phyloP scores from a whole-genome alignment of 2,888 invertebrate species.

The Mesoligia furuncula region DNA sequence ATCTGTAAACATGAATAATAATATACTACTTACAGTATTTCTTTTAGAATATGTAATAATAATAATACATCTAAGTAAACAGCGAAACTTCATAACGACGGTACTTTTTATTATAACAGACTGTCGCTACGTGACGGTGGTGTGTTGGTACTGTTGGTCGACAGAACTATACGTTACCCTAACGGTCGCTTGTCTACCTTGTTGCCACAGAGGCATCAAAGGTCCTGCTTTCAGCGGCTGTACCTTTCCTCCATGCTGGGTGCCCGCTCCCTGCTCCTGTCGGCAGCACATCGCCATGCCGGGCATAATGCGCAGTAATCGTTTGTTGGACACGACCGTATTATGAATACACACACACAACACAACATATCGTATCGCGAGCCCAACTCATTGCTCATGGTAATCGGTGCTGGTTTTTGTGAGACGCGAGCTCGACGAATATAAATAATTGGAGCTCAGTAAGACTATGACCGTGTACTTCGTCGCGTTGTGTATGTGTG shows the following conservation, averaged over 20 bases:
- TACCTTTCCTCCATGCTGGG: background rate
- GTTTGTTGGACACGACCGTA: conserved; percentile 43
- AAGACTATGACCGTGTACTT: background rate
- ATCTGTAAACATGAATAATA: background rate
- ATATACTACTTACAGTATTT: background rate
- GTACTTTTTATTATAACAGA: background rate
- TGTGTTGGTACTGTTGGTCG: background rate
- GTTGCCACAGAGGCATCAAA: background rate
- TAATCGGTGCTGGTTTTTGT: background rate
- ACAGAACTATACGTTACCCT: background rate
- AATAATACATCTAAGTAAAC: too few relatives aligned
- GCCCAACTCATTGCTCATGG: background rate
- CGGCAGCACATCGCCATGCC: conserved; percentile 67
- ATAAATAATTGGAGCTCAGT: background rate
- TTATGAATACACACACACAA: conserved; percentile 30
- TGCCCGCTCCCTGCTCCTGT: conserved; percentile 28
- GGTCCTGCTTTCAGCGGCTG: background rate
- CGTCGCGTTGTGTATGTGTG: too few relatives aligned
- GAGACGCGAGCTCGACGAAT: background rate
- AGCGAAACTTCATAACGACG: background rate
- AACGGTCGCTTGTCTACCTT: background rate
- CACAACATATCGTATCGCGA: conserved; percentile 28
- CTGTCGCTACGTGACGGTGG: background rate
- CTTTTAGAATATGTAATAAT: background rate
- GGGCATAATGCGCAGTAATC: conserved; percentile 50